A percentile compares a stretch with the other conserved stretches of the same genome.
phyloP scores from a whole-genome alignment of 2,113 vertebrate genomes.

The Ceyx melanurus region DNA sequence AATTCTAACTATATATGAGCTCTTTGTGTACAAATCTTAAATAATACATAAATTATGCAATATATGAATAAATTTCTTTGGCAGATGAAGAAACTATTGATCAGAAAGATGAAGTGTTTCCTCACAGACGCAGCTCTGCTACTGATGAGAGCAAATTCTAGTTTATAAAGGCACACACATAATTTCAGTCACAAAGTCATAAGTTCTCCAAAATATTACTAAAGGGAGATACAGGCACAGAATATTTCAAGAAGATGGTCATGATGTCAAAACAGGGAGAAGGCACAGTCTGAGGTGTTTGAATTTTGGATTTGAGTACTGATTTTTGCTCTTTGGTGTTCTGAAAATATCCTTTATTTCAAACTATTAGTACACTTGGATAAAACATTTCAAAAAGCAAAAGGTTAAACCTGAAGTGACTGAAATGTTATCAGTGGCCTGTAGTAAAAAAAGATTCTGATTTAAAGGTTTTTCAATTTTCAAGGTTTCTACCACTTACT shows the following conservation, averaged over 20 bases:
- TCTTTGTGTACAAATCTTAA: neutral
- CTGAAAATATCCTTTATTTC: neutral
- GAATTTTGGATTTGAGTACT: neutral
- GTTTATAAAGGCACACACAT: neutral
- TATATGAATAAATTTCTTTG: neutral
- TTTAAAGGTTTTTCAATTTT: neutral
- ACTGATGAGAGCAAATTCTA: neutral
- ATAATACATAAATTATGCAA: neutral
- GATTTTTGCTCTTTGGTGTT: neutral
- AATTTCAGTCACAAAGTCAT: neutral
- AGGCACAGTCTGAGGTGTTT: neutral
- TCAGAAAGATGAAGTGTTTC: neutral
- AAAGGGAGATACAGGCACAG: neutral
- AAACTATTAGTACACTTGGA: neutral
- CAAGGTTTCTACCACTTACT: neutral
- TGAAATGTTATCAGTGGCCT: neutral
- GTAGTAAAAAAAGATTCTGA: neutral
- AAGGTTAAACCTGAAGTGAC: neutral
- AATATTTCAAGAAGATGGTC: neutral
- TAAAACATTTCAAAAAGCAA: neutral
- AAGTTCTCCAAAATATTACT: neutral
- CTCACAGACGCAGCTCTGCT: neutral
- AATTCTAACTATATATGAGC: neutral
- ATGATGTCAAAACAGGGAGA: neutral
- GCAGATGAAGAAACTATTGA: neutral